Evolutionary conservation across 2,888 invertebrate species (phyloP).

Genomic region (Hyppa rectilinea): DNA sequence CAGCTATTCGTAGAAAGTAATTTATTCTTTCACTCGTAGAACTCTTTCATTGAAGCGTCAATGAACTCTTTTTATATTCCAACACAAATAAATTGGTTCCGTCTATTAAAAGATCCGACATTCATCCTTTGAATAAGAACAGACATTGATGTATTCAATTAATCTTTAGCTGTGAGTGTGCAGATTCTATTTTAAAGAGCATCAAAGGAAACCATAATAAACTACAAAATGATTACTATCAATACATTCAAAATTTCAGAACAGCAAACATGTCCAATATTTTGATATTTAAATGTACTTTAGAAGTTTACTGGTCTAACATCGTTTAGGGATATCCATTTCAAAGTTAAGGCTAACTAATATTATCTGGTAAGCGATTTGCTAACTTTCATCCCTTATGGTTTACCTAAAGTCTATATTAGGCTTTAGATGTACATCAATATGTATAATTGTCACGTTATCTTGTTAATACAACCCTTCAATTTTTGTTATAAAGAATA

Average conservation of each 20-base stretch:
- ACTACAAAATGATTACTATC: neutral
- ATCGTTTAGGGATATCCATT: constrained; percentile 22
- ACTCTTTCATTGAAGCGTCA: constrained; percentile 48
- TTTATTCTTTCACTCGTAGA: constrained; percentile 51
- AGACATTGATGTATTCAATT: constrained; percentile 23
- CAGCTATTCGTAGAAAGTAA: constrained; percentile 44
- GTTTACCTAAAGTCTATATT: neutral
- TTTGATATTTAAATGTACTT: constrained; percentile 21
- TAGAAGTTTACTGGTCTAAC: constrained; percentile 12
- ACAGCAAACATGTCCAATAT: constrained; percentile 1
- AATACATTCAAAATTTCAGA: constrained; percentile 6
- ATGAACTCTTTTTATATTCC: constrained; percentile 54
- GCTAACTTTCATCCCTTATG: constrained; percentile 50
- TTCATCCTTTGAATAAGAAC: constrained; percentile 28
- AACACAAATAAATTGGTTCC: constrained; percentile 50
- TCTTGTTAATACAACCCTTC: neutral
- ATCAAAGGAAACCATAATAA: neutral
- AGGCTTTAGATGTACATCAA: neutral
- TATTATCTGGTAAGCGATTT: constrained; percentile 30
- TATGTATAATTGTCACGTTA: too few relatives aligned
- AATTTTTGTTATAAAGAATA: neutral
- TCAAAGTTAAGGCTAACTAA: constrained; percentile 30
- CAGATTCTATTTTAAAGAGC: constrained; percentile 6
- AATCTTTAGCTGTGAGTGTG: neutral
- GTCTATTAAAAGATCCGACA: constrained; percentile 40